A percentile compares a stretch with the other conserved stretches of the same genome.
Evolutionary conservation across 2,888 invertebrate genomes (phyloP).

Genomic region (Philhelius pedissequus): DNA sequence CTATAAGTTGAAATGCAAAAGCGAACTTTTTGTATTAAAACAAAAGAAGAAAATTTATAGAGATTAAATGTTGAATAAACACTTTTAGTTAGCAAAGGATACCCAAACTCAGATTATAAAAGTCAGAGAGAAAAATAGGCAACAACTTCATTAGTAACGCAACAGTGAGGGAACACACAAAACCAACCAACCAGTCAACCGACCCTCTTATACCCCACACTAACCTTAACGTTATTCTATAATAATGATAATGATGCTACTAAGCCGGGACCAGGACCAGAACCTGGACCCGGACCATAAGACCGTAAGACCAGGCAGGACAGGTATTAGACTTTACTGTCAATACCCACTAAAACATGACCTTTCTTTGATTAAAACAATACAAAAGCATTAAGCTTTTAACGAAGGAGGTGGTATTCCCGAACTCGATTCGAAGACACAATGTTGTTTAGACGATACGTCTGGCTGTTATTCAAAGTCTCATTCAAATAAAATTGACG

Average conservation of each 20-base stretch:
- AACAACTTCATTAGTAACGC: too few species aligned
- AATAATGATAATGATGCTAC: conserved; percentile 28
- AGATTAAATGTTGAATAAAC: conserved; percentile 68
- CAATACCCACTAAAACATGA: conserved; percentile 47
- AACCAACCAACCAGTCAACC: conserved; percentile 40
- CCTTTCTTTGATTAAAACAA: conserved; percentile 60
- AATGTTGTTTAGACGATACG: neutral
- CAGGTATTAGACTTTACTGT: conserved; percentile 49
- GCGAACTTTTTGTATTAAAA: conserved; percentile 21
- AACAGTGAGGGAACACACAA: conserved; percentile 4
- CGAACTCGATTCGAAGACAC: neutral
- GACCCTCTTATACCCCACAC: neutral
- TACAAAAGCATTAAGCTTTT: conserved; percentile 27
- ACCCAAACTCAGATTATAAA: neutral
- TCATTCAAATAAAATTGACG: conserved; percentile 59
- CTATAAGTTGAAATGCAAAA: neutral
- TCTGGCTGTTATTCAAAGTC: conserved; percentile 27
- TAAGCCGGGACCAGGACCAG: conserved; percentile 17
- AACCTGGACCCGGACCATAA: neutral
- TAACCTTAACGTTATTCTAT: neutral
- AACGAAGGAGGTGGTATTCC: neutral
- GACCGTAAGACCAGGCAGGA: too few species aligned
- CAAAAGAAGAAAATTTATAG: conserved; percentile 64
- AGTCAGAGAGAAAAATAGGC: neutral
- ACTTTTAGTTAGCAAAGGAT: conserved; percentile 48